A percentile compares a stretch with the other conserved stretches of the same genome.
These are phyloP conservation scores for Achatina immaculata DNA, from an alignment of 1,140 invertebrate genomes.

Conservation along the genomic window DNA sequence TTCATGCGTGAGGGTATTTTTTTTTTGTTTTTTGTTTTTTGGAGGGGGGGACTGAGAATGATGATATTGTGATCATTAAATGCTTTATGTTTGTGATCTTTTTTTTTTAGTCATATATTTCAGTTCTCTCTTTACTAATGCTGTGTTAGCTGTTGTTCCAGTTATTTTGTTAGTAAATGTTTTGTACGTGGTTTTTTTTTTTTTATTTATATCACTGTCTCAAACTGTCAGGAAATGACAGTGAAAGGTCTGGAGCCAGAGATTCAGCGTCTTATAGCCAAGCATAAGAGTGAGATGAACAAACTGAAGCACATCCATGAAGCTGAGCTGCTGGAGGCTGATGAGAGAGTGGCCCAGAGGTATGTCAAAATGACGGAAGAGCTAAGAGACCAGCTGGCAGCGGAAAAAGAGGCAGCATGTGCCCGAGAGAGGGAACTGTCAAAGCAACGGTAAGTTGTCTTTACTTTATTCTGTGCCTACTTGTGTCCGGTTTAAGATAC, in stretches of 20 bases:
- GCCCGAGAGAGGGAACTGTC: constrained; percentile 66
- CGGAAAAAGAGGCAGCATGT: constrained; percentile 70
- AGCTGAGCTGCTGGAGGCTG: constrained; percentile 68
- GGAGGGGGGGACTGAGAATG: no score
- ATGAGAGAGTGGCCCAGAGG: constrained; percentile 69
- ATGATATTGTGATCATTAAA: no score
- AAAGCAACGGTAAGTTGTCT: constrained; percentile 61
- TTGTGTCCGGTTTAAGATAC: not conserved
- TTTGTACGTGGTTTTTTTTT: no score
- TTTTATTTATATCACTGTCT: no score
- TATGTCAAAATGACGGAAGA: constrained; percentile 71
- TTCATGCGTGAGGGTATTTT: no score
- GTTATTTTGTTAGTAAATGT: no score
- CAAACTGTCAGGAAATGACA: constrained; percentile 68
- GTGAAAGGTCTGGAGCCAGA: constrained; percentile 72
- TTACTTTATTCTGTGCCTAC: not conserved
- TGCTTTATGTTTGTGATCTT: no score
- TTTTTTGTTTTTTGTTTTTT: no score
- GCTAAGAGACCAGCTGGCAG: constrained; percentile 68
- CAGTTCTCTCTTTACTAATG: no score
- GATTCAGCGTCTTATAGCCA: constrained; percentile 71
- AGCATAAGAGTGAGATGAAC: constrained; percentile 71
- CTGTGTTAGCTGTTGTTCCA: no score
- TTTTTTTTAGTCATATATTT: no score
- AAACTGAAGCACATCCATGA: constrained; percentile 71